Evolutionary conservation across 1,140 invertebrate genomes (phyloP).

Genomic region (Gerris buenoi): DNA sequence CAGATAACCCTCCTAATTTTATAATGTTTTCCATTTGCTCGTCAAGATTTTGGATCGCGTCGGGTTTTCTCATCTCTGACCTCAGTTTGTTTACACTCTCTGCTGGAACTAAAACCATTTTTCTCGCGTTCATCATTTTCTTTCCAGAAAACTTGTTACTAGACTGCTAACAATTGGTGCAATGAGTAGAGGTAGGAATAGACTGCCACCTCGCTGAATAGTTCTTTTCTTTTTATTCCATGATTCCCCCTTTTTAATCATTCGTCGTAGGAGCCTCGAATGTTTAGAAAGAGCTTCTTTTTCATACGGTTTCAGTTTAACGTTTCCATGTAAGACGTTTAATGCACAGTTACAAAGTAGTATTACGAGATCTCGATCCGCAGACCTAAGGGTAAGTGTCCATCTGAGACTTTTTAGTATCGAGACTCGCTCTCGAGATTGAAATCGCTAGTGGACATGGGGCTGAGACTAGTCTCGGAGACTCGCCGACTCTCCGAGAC

Average conservation of each 20-base stretch:
- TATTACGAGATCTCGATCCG: background rate
- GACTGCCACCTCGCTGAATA: background rate
- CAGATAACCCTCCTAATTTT: background rate
- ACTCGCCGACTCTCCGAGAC: too few relatives aligned
- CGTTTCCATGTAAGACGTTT: background rate
- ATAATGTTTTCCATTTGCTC: background rate
- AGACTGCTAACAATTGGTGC: background rate
- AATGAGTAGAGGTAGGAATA: background rate
- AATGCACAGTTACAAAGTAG: background rate
- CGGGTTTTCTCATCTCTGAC: background rate
- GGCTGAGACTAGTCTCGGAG: too few relatives aligned
- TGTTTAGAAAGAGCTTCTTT: too few relatives aligned
- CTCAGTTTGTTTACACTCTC: background rate
- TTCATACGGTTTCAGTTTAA: background rate
- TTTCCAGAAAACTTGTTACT: background rate
- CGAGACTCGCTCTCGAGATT: too few relatives aligned
- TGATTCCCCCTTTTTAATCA: too few relatives aligned
- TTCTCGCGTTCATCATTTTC: background rate
- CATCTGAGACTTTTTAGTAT: background rate
- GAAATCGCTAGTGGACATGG: too few relatives aligned
- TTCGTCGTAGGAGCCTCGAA: too few relatives aligned
- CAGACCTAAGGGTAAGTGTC: background rate
- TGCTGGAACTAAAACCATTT: background rate
- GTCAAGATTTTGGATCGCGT: background rate
- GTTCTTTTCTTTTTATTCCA: background rate